Evolutionary conservation across 1,140 invertebrate genomes (phyloP).

Genomic region (Ostrea edulis): DNA sequence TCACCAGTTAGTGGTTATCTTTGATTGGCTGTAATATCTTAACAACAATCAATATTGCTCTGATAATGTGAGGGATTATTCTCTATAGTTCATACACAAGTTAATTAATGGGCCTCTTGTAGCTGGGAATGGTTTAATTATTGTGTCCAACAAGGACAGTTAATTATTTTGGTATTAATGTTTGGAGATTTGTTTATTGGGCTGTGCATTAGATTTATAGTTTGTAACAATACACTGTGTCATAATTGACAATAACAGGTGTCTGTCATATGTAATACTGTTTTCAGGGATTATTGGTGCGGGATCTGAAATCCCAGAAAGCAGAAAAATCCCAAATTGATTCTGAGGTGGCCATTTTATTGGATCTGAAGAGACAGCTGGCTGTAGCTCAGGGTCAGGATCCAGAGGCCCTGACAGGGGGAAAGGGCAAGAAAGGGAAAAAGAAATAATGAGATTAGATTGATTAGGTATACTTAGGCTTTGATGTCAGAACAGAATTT

Average conservation of each 20-base stretch:
- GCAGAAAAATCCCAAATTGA: constrained; percentile 87
- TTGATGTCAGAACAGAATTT: too few species aligned
- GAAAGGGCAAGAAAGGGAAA: constrained; percentile 65
- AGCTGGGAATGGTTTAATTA: too few species aligned
- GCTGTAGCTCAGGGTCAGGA: constrained; percentile 81
- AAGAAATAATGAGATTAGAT: constrained; percentile 54
- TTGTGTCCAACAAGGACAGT: neutral
- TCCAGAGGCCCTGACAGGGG: constrained; percentile 54
- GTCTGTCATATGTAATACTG: neutral
- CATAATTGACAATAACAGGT: too few species aligned
- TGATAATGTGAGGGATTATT: too few species aligned
- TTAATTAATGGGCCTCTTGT: too few species aligned
- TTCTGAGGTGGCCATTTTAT: constrained; percentile 85
- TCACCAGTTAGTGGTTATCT: too few species aligned
- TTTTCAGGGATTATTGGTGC: constrained; percentile 86
- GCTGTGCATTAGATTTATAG: neutral
- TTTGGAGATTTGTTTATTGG: neutral
- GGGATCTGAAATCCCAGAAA: constrained; percentile 86
- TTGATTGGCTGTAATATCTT: too few species aligned
- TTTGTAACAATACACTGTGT: too few species aligned
- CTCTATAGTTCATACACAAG: too few species aligned
- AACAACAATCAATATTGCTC: too few species aligned
- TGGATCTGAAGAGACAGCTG: constrained; percentile 87
- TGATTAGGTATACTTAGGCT: neutral
- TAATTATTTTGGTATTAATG: neutral